Conservation (phyloP, 2,797 vertebrate species). For the Caiman crocodilus region DNA sequence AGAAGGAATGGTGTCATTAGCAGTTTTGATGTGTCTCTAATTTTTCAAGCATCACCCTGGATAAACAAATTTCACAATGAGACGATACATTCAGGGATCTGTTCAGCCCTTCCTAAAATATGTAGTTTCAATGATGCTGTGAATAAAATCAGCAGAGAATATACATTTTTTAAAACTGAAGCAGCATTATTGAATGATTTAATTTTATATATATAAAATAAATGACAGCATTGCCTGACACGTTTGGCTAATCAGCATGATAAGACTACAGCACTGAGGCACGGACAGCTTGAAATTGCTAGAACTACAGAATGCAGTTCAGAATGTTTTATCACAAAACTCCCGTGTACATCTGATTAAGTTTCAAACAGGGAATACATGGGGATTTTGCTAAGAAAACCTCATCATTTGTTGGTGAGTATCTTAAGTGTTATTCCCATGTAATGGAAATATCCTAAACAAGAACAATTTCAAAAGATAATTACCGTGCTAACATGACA, state of each 20-base stretch:
- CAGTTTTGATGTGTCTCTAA: not conserved
- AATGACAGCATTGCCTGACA: not conserved
- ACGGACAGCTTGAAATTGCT: not conserved
- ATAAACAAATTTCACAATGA: not conserved
- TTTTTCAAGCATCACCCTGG: not conserved
- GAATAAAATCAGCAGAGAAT: not conserved
- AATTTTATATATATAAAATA: constrained; percentile 41
- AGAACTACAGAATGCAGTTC: not conserved
- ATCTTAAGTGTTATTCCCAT: not conserved
- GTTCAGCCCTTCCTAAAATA: not conserved
- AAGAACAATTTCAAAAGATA: not conserved
- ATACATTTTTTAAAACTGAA: not conserved
- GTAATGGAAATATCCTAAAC: not conserved
- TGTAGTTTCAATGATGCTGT: not conserved
- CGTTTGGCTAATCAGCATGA: not conserved
- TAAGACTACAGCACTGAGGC: not conserved
- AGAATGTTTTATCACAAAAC: constrained; percentile 37
- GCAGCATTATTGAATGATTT: not conserved
- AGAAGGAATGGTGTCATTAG: rapidly evolving
- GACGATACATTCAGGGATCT: not conserved
- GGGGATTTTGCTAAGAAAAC: not conserved
- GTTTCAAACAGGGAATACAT: not conserved
- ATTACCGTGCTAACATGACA: not conserved
- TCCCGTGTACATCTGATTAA: not conserved
- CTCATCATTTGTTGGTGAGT: not conserved